Conservation (phyloP, 1,140 invertebrate species). For the Listronotus bonariensis region DNA sequence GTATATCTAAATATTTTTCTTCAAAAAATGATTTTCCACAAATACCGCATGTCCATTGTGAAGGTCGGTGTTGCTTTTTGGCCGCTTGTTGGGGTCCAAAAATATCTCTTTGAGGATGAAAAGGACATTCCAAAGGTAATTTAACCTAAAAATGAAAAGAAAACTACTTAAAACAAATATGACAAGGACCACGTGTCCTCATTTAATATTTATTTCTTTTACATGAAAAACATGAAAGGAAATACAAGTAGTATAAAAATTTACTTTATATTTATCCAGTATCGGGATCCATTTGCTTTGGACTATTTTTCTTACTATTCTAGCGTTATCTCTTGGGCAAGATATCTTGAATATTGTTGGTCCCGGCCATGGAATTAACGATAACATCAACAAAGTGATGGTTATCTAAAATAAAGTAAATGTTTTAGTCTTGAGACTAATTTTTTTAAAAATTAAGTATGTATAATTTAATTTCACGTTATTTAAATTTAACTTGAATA, state of each 20-base stretch:
- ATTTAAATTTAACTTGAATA: no score
- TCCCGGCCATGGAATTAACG: constrained; percentile 84
- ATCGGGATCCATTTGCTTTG: constrained; percentile 90
- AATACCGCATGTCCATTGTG: constrained; percentile 88
- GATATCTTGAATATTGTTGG: constrained; percentile 83
- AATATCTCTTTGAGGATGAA: constrained; percentile 84
- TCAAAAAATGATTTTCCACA: constrained; percentile 93
- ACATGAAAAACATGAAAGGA: no score
- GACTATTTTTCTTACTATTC: constrained; percentile 85
- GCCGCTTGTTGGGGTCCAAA: constrained; percentile 82
- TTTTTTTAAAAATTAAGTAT: no score
- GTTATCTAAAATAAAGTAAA: constrained; percentile 26
- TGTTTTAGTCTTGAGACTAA: no score
- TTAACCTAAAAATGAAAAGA: constrained; percentile 50
- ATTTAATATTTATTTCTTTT: no score
- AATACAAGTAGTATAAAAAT: neutral
- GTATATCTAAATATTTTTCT: constrained; percentile 84
- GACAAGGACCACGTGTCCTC: no score
- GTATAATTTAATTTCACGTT: no score
- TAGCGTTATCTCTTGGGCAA: constrained; percentile 85
- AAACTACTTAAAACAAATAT: neutral
- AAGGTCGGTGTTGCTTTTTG: constrained; percentile 79
- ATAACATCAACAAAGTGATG: constrained; percentile 75
- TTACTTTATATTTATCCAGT: constrained; percentile 77
- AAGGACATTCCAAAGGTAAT: constrained; percentile 85